Evolutionary conservation across 2,797 vertebrate species (phyloP), one percentile per base, ranked within the genome.

Genomic region (Rhynchotus rufescens): DNA sequence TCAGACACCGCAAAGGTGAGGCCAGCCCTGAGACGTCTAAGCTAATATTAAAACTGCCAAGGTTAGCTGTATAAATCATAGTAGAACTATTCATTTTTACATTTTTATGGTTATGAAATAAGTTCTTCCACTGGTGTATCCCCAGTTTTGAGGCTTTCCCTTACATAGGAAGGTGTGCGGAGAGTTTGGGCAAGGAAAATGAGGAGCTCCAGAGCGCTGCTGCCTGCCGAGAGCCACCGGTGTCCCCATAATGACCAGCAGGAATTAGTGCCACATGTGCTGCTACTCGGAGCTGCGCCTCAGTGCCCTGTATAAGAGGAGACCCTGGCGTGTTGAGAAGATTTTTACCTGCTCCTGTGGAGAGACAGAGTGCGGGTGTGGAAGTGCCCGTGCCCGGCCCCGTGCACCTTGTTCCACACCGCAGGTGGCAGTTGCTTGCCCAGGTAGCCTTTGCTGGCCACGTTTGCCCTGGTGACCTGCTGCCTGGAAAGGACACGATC

Each of bases 341-440:
- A 42, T 20, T 76, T 76, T 79, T 45, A 49, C 22, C 47, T 86
- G 45, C 26, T 56, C 45, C 75, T 65, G 61, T 65, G 78, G 26
- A 71, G 56, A 87, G 44, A 56, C 30, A 80, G 61, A 67, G 74
- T 36, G 57, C 40, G 88, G 60, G 57, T 84, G 84, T 73, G 79
- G 74, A 77, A 60, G 47, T 12, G 4, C 36, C 72, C 69, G 40
- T 64, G 34, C 52, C 80, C 66, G 71, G 68, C 30, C 52, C 52
- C n/a, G 49, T 42, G 68, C 23, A 84, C 15, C 1, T 21, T 36
- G 10, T 52, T 90, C 47, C 64, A 66, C 26, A 12, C 51, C 12
- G 36, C 15, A 23, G 56, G 51, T 36, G 36, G 36, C 36, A 36
- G 36, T 36, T 51, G 34, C 28, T 61, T 36, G 21, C 32, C 42